phyloP scores from a whole-genome alignment of 2,797 vertebrate species.

The Falco biarmicus region DNA sequence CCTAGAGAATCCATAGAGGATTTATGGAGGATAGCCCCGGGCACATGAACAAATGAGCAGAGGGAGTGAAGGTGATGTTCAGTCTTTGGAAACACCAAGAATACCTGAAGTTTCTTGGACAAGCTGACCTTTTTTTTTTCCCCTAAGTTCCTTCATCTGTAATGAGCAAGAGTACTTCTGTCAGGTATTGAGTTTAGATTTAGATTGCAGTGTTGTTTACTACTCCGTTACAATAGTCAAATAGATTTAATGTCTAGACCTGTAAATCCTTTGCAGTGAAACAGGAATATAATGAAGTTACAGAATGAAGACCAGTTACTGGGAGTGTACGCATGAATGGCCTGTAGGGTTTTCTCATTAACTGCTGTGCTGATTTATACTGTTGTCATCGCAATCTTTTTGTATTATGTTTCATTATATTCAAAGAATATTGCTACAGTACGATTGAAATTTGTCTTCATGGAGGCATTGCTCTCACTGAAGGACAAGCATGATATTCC shows the following conservation, averaged over 20 bases:
- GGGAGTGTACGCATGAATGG: background rate
- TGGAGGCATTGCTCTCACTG: background rate
- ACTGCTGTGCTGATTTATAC: conserved; percentile 10
- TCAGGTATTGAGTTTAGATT: conserved; percentile 7
- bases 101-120: background rate
- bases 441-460: conserved; percentile 13
- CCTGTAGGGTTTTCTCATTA: conserved; percentile 16
- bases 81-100: background rate
- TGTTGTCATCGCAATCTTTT: background rate
- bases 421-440: background rate
- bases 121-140: background rate
- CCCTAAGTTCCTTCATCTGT: background rate
- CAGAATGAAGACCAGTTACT: background rate
- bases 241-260: background rate
- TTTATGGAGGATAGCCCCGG: background rate
- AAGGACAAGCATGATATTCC: background rate
- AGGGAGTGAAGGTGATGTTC: background rate
- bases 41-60: background rate
- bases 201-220: background rate
- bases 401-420: background rate
- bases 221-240: background rate
- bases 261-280: conserved; percentile 1
- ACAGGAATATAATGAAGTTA: background rate
- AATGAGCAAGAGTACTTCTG: background rate
- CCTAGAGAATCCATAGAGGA: background rate